Conservation (phyloP, 2,113 vertebrate species). For the Catharus minimus region DNA sequence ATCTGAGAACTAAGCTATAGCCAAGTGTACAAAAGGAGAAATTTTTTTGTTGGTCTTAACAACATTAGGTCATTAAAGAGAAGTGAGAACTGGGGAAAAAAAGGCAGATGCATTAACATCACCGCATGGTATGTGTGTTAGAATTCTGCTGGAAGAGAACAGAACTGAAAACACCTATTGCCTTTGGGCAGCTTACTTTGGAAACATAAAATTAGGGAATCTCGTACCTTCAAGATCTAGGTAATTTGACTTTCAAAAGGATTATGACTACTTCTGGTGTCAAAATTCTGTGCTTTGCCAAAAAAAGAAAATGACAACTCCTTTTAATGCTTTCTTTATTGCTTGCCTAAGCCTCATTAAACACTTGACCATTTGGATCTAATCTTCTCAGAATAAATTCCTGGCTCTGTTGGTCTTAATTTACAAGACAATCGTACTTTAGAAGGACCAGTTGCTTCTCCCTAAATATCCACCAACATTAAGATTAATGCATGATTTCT, state of each 20-base stretch:
- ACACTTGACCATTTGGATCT: not conserved
- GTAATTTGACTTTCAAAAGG: not conserved
- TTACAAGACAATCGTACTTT: not conserved
- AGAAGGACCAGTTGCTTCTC: not conserved
- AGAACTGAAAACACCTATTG: not conserved
- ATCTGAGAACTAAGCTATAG: not conserved
- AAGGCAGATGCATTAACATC: not conserved
- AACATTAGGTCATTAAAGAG: not conserved
- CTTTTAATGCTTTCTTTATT: not conserved
- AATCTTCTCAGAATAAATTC: not conserved
- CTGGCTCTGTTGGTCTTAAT: not conserved
- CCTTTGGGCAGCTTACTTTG: not conserved
- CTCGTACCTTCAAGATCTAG: not conserved
- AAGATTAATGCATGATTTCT: not conserved
- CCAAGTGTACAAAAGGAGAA: not conserved
- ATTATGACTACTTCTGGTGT: not conserved
- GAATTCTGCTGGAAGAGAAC: not conserved
- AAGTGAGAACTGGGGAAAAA: not conserved
- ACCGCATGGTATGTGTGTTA: not conserved
- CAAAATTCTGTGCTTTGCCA: not conserved
- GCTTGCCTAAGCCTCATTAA: not conserved
- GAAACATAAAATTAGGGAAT: not conserved
- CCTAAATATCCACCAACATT: not conserved
- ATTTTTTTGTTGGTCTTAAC: not conserved
- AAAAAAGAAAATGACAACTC: not conserved